These are phyloP conservation scores for Microhierax caerulescens DNA, from an alignment of 2,797 vertebrate species.

Conservation along the genomic window DNA sequence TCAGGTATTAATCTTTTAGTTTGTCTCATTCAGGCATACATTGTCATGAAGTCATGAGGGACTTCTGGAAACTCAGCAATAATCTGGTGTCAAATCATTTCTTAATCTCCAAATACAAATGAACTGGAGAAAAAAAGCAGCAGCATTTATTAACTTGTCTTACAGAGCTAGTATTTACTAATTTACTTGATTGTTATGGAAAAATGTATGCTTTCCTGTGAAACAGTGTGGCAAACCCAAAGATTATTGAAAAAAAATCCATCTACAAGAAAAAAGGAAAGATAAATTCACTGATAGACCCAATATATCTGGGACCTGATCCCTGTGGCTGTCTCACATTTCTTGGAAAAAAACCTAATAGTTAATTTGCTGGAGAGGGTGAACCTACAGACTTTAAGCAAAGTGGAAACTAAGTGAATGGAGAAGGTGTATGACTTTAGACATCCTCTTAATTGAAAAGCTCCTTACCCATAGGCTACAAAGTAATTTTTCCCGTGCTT, in stretches of 20 bases:
- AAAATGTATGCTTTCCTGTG: neutral
- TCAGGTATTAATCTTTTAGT: neutral
- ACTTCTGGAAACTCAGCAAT: neutral
- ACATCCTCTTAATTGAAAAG: neutral
- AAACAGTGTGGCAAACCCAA: neutral
- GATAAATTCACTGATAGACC: neutral
- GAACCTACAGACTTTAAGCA: neutral
- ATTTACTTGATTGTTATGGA: neutral
- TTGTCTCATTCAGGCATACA: neutral
- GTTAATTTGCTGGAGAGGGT: neutral
- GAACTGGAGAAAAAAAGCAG: accelerated
- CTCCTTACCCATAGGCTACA: neutral
- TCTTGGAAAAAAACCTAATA: neutral
- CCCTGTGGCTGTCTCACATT: neutral
- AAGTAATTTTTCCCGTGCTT: neutral
- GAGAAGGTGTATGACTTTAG: neutral
- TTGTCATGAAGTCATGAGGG: neutral
- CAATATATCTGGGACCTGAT: neutral
- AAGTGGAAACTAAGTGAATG: neutral
- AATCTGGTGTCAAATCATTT: neutral
- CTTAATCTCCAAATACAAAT: neutral
- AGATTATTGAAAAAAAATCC: neutral
- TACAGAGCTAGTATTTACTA: neutral
- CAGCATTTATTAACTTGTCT: neutral
- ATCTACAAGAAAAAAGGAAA: neutral